phyloP scores from a whole-genome alignment of 2,113 vertebrate species.

The Geococcyx californianus region DNA sequence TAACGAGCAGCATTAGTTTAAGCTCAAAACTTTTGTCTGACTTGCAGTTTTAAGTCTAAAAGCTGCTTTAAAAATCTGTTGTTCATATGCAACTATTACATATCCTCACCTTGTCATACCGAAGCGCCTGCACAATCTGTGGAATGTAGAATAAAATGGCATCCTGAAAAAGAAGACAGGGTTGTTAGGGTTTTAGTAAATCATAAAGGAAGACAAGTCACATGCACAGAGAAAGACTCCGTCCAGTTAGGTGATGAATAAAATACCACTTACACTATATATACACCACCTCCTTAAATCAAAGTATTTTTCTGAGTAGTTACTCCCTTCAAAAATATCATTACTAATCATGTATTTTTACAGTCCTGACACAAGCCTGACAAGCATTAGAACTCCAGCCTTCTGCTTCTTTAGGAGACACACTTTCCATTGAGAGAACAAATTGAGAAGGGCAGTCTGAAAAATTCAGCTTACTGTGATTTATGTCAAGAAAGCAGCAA shows the following conservation, averaged over 20 bases:
- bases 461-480: neutral
- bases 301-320: neutral
- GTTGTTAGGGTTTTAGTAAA: neutral
- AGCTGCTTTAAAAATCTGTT: neutral
- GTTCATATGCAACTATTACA: neutral
- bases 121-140: constrained; percentile 95
- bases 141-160: constrained; percentile 98
- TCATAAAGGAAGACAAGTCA: neutral
- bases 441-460: neutral
- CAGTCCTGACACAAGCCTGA: neutral
- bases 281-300: neutral
- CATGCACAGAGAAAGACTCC: neutral
- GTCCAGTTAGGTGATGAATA: neutral
- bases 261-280: neutral
- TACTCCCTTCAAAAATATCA: neutral
- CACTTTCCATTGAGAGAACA: neutral
- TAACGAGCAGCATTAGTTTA: neutral
- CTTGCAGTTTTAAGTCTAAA: neutral
- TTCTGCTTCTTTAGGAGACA: neutral
- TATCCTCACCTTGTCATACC: constrained; percentile 91
- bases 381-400: neutral
- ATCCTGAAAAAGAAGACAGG: constrained; percentile 77
- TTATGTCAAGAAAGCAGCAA: neutral
- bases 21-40: neutral
- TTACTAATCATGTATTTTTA: neutral